Conservation (phyloP, 1,140 invertebrate species). For the Parapsyche elsis region DNA sequence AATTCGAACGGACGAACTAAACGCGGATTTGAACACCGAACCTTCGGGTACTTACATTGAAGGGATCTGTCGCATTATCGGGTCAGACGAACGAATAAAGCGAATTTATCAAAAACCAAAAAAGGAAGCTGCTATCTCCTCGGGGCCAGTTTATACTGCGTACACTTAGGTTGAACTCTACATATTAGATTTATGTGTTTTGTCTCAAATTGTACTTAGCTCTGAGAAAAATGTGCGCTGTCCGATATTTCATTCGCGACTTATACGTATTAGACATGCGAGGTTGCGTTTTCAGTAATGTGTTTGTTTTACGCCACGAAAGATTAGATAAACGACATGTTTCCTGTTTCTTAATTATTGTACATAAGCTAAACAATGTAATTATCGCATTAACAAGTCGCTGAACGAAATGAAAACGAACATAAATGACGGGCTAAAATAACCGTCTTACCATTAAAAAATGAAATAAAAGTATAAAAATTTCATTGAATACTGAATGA, state of each 20-base stretch:
- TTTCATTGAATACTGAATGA: too few species aligned
- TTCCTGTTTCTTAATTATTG: too few species aligned
- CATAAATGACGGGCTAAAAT: too few species aligned
- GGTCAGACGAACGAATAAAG: background rate
- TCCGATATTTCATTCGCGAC: background rate
- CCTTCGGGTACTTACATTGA: background rate
- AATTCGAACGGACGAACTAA: conserved; percentile 14
- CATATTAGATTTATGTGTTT: background rate
- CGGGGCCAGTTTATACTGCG: background rate
- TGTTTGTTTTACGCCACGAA: background rate
- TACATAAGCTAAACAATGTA: too few species aligned
- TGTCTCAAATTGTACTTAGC: background rate
- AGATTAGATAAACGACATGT: background rate
- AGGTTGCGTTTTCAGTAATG: conserved; percentile 14
- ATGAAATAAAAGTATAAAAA: too few species aligned
- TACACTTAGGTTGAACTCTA: background rate
- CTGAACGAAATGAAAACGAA: too few species aligned
- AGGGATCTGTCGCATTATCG: conserved; percentile 29
- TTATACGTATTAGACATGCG: background rate
- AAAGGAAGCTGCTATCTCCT: background rate
- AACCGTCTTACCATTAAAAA: too few species aligned
- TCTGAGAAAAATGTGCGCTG: background rate
- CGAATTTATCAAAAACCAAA: conserved; percentile 19
- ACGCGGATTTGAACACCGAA: conserved; percentile 13
- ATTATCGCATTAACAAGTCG: too few species aligned